Conservation (phyloP, 2,113 vertebrate species). For the Syrrhaptes paradoxus region DNA sequence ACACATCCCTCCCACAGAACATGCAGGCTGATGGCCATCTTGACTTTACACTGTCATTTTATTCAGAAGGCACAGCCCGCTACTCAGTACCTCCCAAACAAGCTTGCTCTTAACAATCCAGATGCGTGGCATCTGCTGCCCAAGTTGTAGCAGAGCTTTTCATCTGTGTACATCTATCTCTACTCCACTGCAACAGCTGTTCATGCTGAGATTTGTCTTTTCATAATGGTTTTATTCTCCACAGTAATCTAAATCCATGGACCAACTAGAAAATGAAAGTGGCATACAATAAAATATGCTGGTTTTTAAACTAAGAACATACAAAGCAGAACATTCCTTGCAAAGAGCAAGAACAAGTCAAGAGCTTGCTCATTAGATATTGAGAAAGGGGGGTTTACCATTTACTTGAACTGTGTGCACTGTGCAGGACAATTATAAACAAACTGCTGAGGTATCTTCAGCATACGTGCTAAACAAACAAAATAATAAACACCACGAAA, state of each 20-base stretch:
- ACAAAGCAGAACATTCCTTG: neutral
- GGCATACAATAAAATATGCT: neutral
- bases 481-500: neutral
- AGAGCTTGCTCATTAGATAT: neutral
- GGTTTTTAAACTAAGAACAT: neutral
- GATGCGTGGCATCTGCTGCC: neutral
- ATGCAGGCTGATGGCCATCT: neutral
- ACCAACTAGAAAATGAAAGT: neutral
- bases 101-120: neutral
- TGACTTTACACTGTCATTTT: no score
- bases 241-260: neutral
- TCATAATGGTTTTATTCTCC: neutral
- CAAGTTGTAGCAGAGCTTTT: neutral
- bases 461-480: neutral
- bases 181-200: neutral
- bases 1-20: neutral
- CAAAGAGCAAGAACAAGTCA: neutral
- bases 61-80: neutral
- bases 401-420: neutral
- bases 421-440: neutral
- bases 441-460: neutral
- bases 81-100: neutral
- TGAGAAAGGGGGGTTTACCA: neutral
- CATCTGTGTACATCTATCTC: neutral
- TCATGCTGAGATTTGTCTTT: neutral